Evolutionary conservation across 2,888 invertebrate species (phyloP).

Genomic region (Leptopilina myrica): DNA sequence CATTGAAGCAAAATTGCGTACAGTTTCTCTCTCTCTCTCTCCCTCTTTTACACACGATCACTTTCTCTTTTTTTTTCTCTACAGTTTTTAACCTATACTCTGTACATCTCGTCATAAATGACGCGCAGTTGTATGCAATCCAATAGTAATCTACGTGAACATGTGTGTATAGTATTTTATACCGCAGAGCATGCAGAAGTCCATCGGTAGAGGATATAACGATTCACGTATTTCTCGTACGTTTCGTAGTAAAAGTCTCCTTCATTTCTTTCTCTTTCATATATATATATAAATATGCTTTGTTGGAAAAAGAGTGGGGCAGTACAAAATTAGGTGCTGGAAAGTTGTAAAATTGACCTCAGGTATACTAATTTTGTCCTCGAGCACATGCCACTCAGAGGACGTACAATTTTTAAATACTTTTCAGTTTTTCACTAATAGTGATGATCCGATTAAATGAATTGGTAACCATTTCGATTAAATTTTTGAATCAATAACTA

Average conservation of each 20-base stretch:
- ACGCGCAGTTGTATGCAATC: not conserved
- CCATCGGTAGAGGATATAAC: not conserved
- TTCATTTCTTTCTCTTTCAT: conserved; percentile 7
- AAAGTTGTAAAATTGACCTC: too few relatives aligned
- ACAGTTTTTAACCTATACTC: not conserved
- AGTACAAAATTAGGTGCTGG: not conserved
- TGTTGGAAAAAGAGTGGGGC: not conserved
- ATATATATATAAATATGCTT: not conserved
- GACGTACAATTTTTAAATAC: too few relatives aligned
- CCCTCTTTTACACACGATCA: not conserved
- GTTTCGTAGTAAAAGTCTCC: conserved; percentile 25
- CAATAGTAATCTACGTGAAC: conserved; percentile 8
- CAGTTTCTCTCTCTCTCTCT: not conserved
- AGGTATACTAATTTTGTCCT: too few relatives aligned
- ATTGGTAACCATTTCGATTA: too few relatives aligned
- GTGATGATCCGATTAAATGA: too few relatives aligned
- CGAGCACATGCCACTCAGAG: too few relatives aligned
- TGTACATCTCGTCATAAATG: conserved; percentile 12
- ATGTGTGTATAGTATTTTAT: not conserved
- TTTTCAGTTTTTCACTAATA: too few relatives aligned
- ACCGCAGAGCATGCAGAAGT: not conserved
- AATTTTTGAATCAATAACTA: too few relatives aligned
- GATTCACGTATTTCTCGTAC: conserved; percentile 25
- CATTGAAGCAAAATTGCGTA: conserved; percentile 28
- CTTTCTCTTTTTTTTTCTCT: not conserved